phyloP scores from a whole-genome alignment of 2,797 vertebrate genomes.

The Uromys caudimaculatus region DNA sequence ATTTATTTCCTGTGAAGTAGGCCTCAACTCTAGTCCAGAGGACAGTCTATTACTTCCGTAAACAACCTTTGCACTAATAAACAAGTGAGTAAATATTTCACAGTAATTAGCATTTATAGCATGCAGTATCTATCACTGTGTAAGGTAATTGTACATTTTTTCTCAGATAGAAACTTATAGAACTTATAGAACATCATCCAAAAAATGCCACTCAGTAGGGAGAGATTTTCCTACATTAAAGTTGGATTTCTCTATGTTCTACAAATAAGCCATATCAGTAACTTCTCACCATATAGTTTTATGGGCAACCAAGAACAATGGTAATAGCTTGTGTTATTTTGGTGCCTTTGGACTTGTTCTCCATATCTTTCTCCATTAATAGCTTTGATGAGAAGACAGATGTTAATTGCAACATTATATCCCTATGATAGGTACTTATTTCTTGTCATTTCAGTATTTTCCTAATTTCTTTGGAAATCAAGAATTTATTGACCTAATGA shows the following conservation, averaged over 20 bases:
- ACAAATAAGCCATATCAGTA: background rate
- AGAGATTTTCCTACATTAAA: background rate
- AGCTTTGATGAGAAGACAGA: background rate
- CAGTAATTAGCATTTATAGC: background rate
- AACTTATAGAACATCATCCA: background rate
- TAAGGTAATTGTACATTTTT: background rate
- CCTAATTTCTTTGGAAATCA: too few relatives aligned
- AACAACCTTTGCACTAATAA: background rate
- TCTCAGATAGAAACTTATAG: too few relatives aligned
- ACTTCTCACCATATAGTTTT: background rate
- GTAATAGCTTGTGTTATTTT: background rate
- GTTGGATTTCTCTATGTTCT: background rate
- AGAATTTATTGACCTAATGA: too few relatives aligned
- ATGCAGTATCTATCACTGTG: background rate
- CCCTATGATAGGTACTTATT: background rate
- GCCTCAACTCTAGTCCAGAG: background rate
- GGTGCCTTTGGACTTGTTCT: background rate
- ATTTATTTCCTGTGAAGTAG: background rate
- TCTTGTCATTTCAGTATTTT: background rate
- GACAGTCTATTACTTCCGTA: background rate
- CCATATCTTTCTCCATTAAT: background rate
- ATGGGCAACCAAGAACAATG: background rate
- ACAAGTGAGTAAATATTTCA: background rate
- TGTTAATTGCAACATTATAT: background rate
- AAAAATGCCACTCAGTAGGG: background rate